A percentile compares a stretch with the other conserved stretches of the same genome.
Conservation (phyloP, 2,797 vertebrate species). For the Typhlichthys subterraneus region DNA sequence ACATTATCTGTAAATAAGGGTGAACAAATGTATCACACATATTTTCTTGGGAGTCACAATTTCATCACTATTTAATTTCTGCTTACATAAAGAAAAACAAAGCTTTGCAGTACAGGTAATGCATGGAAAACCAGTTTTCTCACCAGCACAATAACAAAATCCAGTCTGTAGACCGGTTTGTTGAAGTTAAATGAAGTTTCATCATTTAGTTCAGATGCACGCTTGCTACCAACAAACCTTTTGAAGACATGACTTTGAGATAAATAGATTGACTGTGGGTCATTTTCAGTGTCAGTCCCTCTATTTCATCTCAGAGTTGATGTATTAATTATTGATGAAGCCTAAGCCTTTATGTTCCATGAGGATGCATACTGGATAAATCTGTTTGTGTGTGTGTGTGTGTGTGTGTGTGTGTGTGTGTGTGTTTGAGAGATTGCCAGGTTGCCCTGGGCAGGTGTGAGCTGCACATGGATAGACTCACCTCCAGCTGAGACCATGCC, state of each 20-base stretch:
- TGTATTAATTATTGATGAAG: slow-evolving; percentile 76
- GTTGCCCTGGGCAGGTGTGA: slow-evolving; percentile 10
- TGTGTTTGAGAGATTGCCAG: slow-evolving; percentile 2
- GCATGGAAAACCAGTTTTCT: slow-evolving; percentile 26
- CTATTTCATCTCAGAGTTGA: slow-evolving; percentile 54
- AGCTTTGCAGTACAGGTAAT: slow-evolving; percentile 57
- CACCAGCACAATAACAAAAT: not conserved
- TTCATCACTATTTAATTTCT: slow-evolving; percentile 55
- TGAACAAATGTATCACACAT: slow-evolving; percentile 37
- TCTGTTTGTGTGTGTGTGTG: slow-evolving; percentile 1
- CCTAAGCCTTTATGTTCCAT: slow-evolving; percentile 24
- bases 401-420: not conserved
- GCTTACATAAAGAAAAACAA: slow-evolving; percentile 64
- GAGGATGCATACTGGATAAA: slow-evolving; percentile 42
- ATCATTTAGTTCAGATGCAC: slow-evolving; percentile 25
- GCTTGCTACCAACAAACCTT: slow-evolving; percentile 19
- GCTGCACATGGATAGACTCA: slow-evolving; percentile 21
- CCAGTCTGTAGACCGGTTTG: slow-evolving; percentile 30
- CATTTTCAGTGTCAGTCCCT: slow-evolving; percentile 25
- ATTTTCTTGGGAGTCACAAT: slow-evolving; percentile 53
- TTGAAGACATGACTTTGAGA: slow-evolving; percentile 41
- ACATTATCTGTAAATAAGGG: slow-evolving; percentile 56
- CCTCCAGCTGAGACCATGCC: slow-evolving; percentile 31
- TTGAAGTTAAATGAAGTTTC: slow-evolving; percentile 33
- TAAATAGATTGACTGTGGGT: slow-evolving; percentile 53